These are phyloP conservation scores for Aurelia sp. DNA, from an alignment of 30 jellyfish, hydroid and myxozoan species.

Conservation along the genomic window DNA sequence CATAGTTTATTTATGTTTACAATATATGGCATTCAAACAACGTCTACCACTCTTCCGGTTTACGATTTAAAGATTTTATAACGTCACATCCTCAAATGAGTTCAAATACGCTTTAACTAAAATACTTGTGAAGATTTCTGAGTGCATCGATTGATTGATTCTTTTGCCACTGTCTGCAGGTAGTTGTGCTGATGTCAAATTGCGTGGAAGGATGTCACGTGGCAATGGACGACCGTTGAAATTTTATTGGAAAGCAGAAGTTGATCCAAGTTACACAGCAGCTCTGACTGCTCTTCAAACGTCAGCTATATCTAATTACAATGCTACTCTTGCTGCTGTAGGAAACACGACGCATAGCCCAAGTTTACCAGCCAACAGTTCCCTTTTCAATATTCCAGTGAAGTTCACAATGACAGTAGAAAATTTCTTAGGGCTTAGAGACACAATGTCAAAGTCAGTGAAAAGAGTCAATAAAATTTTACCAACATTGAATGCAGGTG, in stretches of 20 bases:
- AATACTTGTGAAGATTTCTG: too few relatives aligned
- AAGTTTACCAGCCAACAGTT: conserved; percentile 9
- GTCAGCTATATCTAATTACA: conserved; percentile 23
- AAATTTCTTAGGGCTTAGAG: conserved; percentile 34
- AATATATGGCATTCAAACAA: too few relatives aligned
- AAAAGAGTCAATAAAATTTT: conserved; percentile 16
- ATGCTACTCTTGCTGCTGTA: conserved; percentile 14
- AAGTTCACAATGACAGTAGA: conserved; percentile 21
- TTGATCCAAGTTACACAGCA: neutral
- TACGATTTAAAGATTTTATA: too few relatives aligned
- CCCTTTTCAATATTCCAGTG: conserved; percentile 30
- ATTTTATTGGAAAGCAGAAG: conserved; percentile 9
- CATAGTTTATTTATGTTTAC: too few relatives aligned
- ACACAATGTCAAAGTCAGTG: conserved; percentile 1
- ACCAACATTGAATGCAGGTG: conserved; percentile 22
- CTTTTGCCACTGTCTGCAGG: conserved; percentile 1
- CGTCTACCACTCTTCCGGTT: too few relatives aligned
- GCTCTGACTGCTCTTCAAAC: conserved; percentile 13
- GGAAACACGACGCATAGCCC: neutral
- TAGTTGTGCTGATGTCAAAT: conserved; percentile 26
- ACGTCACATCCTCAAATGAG: too few relatives aligned
- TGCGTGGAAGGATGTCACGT: conserved; percentile 8
- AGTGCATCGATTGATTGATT: too few relatives aligned
- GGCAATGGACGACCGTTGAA: conserved; percentile 66
- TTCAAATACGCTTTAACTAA: too few relatives aligned